Evolutionary conservation across 1,140 invertebrate species (phyloP).

Genomic region (Drosophila arawakana): DNA sequence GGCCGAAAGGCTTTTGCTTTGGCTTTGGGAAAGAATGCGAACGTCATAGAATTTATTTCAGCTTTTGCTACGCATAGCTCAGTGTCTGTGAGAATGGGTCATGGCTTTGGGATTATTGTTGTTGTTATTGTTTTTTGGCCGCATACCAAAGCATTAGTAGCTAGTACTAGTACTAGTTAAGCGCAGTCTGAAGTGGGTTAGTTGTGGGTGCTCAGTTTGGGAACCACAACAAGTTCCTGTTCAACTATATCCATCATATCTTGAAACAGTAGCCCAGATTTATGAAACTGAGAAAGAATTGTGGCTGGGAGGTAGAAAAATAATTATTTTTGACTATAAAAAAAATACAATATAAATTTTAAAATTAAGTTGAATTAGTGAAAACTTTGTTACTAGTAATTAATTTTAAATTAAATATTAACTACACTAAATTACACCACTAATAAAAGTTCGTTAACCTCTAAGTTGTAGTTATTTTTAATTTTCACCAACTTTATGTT

Average conservation of each 20-base stretch:
- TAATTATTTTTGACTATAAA: neutral
- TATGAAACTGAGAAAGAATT: constrained; percentile 7
- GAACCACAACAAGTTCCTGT: constrained; percentile 5
- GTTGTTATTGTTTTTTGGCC: constrained; percentile 39
- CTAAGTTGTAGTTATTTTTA: too few relatives aligned
- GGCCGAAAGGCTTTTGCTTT: constrained; percentile 28
- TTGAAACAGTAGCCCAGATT: too few relatives aligned
- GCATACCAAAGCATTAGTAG: constrained; percentile 41
- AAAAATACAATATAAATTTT: neutral
- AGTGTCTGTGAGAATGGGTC: constrained; percentile 70
- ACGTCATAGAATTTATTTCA: constrained; percentile 54
- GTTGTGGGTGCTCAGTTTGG: constrained; percentile 36
- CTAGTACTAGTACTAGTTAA: constrained; percentile 7
- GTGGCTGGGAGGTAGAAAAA: neutral
- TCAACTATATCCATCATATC: constrained; percentile 13
- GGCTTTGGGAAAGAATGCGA: constrained; percentile 74
- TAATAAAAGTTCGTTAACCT: too few relatives aligned
- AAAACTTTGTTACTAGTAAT: too few relatives aligned
- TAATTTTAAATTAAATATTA: too few relatives aligned
- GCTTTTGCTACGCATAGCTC: constrained; percentile 54
- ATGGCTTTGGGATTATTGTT: constrained; percentile 47
- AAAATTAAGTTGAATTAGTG: too few relatives aligned
- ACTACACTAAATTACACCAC: too few relatives aligned
- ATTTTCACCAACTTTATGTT: too few relatives aligned
- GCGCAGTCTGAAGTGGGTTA: constrained; percentile 39